These are phyloP conservation scores for Trichosurus vulpecula DNA, from an alignment of 2,797 vertebrate genomes.

Conservation along the genomic window DNA sequence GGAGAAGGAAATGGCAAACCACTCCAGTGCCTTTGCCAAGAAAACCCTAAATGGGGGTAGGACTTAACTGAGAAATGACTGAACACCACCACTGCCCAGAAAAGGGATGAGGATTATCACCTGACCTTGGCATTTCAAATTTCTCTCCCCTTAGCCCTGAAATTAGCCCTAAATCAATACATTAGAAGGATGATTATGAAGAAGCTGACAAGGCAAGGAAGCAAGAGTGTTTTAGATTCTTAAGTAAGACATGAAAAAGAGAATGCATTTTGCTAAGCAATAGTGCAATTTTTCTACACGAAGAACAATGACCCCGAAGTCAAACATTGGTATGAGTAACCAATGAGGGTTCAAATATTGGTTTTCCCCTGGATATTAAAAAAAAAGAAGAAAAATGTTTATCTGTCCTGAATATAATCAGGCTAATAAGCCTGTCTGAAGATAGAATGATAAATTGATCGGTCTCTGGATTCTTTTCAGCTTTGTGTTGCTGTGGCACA, in stretches of 20 bases:
- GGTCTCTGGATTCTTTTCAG: background rate
- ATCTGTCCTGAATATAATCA: background rate
- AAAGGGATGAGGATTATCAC: background rate
- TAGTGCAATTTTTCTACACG: background rate
- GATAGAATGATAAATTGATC: background rate
- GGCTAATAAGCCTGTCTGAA: background rate
- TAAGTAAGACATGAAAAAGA: background rate
- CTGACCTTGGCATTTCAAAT: background rate
- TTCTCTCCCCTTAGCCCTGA: background rate
- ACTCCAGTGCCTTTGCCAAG: background rate
- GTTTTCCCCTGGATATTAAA: background rate
- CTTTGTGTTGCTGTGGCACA: background rate
- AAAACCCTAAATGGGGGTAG: background rate
- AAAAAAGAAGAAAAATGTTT: background rate
- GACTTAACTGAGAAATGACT: background rate
- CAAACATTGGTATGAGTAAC: background rate
- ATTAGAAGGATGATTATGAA: background rate
- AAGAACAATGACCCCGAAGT: background rate
- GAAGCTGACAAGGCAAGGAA: background rate
- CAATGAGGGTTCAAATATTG: background rate
- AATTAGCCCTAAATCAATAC: background rate
- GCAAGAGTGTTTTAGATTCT: background rate
- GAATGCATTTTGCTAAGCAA: background rate
- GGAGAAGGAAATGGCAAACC: background rate
- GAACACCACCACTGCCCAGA: background rate